phyloP scores from a whole-genome alignment of 2,113 vertebrate species.

The Poecile atricapillus region DNA sequence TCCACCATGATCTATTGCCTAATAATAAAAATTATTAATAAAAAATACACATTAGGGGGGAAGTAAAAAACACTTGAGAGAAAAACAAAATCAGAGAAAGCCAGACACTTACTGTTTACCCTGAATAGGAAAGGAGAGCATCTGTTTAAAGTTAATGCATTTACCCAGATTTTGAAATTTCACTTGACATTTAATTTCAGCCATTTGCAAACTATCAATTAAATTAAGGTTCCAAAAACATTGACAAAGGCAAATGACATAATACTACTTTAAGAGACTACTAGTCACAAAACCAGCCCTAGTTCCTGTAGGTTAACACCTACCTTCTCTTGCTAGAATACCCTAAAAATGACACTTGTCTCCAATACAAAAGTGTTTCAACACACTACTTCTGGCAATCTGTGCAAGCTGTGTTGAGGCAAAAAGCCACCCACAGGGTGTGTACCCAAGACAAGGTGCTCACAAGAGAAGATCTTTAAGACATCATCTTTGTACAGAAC shows the following conservation, averaged over 20 bases:
- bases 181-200: constrained; percentile 14
- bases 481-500: not conserved
- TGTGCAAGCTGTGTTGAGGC: not conserved
- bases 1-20: not conserved
- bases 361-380: not conserved
- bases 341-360: not conserved
- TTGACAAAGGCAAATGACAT: not conserved
- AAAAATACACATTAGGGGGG: not conserved
- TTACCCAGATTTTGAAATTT: constrained; percentile 23
- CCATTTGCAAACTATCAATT: not conserved
- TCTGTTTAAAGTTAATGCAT: not conserved
- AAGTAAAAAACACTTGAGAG: not conserved
- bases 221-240: constrained; percentile 3
- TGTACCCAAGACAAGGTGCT: not conserved
- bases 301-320: not conserved
- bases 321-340: not conserved
- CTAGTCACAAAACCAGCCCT: not conserved
- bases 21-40: too few relatives aligned
- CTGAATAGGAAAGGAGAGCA: not conserved
- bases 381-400: not conserved
- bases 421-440: not conserved
- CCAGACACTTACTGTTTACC: not conserved
- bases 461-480: not conserved
- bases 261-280: not conserved
- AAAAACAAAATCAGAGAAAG: not conserved